Conservation (phyloP, 2,888 invertebrate species). For the Reticulitermes lucifugus region DNA sequence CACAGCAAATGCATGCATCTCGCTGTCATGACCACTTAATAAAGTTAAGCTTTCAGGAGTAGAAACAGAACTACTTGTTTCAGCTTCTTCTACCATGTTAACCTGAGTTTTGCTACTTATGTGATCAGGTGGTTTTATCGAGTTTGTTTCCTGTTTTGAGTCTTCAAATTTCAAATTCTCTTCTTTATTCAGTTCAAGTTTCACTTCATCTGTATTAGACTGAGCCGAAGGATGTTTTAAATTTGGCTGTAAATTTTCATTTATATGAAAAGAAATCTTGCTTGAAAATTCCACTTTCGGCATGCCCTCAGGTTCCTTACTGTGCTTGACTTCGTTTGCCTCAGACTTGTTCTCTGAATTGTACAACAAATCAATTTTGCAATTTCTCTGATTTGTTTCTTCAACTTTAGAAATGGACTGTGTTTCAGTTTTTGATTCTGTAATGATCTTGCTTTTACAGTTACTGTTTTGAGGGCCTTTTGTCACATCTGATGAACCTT, state of each 20-base stretch:
- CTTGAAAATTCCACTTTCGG: not conserved
- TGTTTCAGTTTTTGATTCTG: not conserved
- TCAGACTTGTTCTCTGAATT: not conserved
- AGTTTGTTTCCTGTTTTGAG: not conserved
- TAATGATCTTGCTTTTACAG: not conserved
- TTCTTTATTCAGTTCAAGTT: not conserved
- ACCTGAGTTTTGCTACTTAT: not conserved
- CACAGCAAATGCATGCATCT: slow-evolving; percentile 46
- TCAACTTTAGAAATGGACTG: not conserved
- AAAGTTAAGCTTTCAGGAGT: slow-evolving; percentile 32
- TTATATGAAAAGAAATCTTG: not conserved
- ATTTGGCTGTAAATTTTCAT: not conserved
- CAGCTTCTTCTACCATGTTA: not conserved
- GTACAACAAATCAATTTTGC: not conserved
- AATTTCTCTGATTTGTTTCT: slow-evolving; percentile 11
- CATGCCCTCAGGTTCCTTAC: not conserved
- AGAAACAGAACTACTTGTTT: slow-evolving; percentile 30
- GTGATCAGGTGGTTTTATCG: too few relatives aligned
- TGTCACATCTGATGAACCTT: not conserved
- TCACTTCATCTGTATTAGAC: not conserved
- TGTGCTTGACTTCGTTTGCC: not conserved
- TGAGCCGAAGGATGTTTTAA: not conserved
- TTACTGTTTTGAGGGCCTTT: not conserved
- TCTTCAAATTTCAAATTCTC: not conserved
- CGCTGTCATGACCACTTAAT: slow-evolving; percentile 31